Evolutionary conservation across 2,797 vertebrate genomes (phyloP).

Genomic region (Holocentrus rufus): DNA sequence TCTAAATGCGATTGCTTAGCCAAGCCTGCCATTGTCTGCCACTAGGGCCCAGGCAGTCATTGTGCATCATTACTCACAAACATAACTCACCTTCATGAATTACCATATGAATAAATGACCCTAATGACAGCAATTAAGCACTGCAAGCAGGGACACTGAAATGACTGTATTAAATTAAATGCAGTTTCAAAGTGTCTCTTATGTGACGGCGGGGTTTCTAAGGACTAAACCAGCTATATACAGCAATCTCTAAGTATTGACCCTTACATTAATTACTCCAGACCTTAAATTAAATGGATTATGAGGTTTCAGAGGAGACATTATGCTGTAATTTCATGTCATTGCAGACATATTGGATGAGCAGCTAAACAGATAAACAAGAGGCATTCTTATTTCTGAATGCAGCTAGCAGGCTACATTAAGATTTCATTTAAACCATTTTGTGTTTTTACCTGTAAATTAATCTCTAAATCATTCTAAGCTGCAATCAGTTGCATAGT

Average conservation of each 20-base stretch:
- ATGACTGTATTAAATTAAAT: conserved; percentile 5
- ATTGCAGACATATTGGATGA: too few species aligned
- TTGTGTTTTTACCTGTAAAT: background rate
- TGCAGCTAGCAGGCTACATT: too few species aligned
- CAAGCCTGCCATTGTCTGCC: conserved; percentile 11
- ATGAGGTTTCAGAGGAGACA: too few species aligned
- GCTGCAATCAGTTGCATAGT: background rate
- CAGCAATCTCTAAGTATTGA: too few species aligned
- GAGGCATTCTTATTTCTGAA: too few species aligned
- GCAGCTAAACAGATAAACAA: too few species aligned
- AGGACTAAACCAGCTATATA: background rate
- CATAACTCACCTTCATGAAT: conserved; percentile 36
- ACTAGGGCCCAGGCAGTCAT: background rate
- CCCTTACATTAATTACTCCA: too few species aligned
- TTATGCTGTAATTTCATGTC: too few species aligned
- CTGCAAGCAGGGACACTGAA: conserved; percentile 5
- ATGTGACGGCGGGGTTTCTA: background rate
- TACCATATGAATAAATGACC: conserved; percentile 36
- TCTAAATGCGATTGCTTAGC: conserved; percentile 19
- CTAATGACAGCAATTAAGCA: conserved; percentile 45
- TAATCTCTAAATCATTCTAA: background rate
- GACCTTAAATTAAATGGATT: too few species aligned
- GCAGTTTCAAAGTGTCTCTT: background rate
- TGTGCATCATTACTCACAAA: conserved; percentile 34
- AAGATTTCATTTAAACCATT: too few species aligned